phyloP scores from a whole-genome alignment of 2,113 vertebrate species.

The Lycocorax pyrrhopterus region DNA sequence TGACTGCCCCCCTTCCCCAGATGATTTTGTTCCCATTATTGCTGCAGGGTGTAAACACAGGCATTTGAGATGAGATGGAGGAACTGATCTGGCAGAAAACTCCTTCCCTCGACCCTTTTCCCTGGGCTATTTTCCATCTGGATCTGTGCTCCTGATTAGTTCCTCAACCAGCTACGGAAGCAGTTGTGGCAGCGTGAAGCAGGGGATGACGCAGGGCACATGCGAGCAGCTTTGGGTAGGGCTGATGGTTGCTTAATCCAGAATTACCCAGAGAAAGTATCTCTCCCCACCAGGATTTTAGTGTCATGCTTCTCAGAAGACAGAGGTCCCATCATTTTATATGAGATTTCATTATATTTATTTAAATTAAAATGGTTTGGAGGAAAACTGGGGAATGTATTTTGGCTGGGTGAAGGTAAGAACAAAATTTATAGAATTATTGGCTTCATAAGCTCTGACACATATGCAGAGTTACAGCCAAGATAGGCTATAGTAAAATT shows the following conservation, averaged over 20 bases:
- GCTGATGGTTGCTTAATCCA: not conserved
- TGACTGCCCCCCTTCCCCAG: not conserved
- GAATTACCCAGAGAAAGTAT: not conserved
- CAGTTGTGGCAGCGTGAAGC: not conserved
- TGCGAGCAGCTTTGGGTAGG: not conserved
- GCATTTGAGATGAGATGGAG: not conserved
- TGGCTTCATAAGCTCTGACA: not conserved
- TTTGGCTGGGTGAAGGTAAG: not conserved
- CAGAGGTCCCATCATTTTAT: not conserved
- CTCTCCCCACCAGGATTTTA: not conserved
- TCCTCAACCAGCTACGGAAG: not conserved
- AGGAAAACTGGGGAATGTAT: not conserved
- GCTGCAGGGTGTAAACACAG: not conserved
- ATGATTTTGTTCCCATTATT: not conserved
- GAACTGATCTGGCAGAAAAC: slow-evolving; percentile 1
- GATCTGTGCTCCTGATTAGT: not conserved
- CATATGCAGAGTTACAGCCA: not conserved
- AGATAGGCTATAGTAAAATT: not conserved
- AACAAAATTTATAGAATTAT: not conserved
- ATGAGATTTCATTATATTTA: not conserved
- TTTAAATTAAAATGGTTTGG: not conserved
- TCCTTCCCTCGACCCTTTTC: not conserved
- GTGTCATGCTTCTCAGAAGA: not conserved
- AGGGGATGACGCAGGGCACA: not conserved
- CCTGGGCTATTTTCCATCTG: slow-evolving; percentile 29